phyloP scores from a whole-genome alignment of 1,140 invertebrate genomes.

The Trypoxylus dichotomus region DNA sequence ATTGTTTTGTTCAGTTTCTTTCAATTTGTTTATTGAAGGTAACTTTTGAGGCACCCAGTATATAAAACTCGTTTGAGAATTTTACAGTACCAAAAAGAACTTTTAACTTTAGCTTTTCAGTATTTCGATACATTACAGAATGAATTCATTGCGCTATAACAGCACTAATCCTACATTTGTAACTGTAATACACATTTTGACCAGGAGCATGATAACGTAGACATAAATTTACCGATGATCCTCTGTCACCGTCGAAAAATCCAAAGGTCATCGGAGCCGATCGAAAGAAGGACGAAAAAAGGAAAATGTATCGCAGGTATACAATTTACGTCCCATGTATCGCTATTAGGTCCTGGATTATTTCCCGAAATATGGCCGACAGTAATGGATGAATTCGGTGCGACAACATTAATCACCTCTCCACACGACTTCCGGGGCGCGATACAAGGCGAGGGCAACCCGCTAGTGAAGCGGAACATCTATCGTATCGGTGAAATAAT shows the following conservation, averaged over 20 bases:
- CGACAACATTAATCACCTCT: constrained; percentile 1
- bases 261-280: neutral
- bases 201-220: too few relatives aligned
- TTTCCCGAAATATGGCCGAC: neutral
- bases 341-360: neutral
- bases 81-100: too few relatives aligned
- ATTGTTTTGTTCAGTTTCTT: too few relatives aligned
- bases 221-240: too few relatives aligned
- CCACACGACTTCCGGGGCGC: neutral
- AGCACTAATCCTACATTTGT: too few relatives aligned
- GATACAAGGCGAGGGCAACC: neutral
- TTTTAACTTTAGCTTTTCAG: too few relatives aligned
- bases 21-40: too few relatives aligned
- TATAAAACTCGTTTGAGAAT: too few relatives aligned
- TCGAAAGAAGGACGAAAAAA: neutral
- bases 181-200: too few relatives aligned
- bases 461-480: neutral
- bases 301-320: neutral
- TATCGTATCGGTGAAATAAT: neutral
- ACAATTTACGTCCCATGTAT: neutral
- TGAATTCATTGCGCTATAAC: too few relatives aligned
- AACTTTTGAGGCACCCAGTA: too few relatives aligned
- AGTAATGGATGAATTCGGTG: constrained; percentile 2
- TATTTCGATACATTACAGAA: too few relatives aligned
- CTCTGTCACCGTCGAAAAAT: neutral